Percentiles rank a stretch among this genome's conserved stretches.
Evolutionary conservation across 1,140 invertebrate genomes (phyloP).

Genomic region (Drosophila pectinifera): DNA sequence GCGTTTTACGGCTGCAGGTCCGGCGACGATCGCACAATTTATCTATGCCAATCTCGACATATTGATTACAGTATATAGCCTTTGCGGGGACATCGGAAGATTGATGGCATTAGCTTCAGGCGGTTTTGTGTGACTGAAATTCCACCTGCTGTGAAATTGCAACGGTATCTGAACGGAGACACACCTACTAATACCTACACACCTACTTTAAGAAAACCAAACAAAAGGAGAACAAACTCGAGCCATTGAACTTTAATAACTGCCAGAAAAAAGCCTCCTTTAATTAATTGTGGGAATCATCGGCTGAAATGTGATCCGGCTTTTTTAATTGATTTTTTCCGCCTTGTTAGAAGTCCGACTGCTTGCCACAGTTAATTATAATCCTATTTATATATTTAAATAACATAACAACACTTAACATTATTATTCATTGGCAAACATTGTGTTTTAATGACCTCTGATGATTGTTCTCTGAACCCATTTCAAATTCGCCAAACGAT

Average conservation of each 20-base stretch:
- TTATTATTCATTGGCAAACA: neutral
- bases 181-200: slow-evolving; percentile 21
- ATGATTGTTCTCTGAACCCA: neutral
- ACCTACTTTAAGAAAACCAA: neutral
- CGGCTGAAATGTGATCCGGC: slow-evolving; percentile 2
- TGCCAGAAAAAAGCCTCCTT: neutral
- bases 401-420: neutral
- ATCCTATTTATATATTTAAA: neutral
- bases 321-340: slow-evolving; percentile 3
- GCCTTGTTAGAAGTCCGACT: neutral
- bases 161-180: slow-evolving; percentile 41
- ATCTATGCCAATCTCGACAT: slow-evolving; percentile 59
- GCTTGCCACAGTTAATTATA: neutral
- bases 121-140: slow-evolving; percentile 13
- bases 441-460: neutral
- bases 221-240: slow-evolving; percentile 5
- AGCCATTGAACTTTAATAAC: slow-evolving; percentile 7
- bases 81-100: slow-evolving; percentile 33
- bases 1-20: slow-evolving; percentile 29
- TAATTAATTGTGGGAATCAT: slow-evolving; percentile 13
- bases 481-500: neutral
- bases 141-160: slow-evolving; percentile 28
- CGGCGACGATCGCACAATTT: slow-evolving; percentile 45
- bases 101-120: slow-evolving; percentile 14
- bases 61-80: slow-evolving; percentile 40